These are phyloP conservation scores for Sebastes iracundus DNA, from an alignment of 2,797 vertebrate genomes.

Conservation along the genomic window DNA sequence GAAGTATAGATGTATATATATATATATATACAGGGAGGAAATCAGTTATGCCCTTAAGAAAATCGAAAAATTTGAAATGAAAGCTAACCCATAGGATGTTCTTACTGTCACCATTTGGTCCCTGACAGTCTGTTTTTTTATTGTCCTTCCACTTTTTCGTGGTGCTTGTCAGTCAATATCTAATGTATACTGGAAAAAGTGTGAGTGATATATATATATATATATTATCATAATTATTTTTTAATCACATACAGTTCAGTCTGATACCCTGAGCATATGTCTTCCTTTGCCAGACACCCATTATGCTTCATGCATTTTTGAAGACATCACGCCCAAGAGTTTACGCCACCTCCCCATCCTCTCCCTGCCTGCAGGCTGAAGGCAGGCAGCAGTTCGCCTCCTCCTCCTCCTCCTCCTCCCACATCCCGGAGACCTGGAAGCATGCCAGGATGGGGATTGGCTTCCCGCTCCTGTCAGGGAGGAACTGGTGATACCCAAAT, in stretches of 20 bases:
- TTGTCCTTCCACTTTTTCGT: conserved; percentile 61
- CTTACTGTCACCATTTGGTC: conserved; percentile 44
- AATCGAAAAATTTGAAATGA: conserved; percentile 28
- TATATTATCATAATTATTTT: not conserved
- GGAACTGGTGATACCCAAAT: conserved; percentile 82
- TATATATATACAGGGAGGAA: not conserved
- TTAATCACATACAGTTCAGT: not conserved
- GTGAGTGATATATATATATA: not conserved
- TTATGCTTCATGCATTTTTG: conserved; percentile 25
- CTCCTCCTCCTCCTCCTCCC: conserved; percentile 48
- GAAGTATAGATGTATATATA: too few species aligned
- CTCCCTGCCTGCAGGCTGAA: conserved; percentile 49
- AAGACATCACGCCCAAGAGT: conserved; percentile 49
- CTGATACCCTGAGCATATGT: not conserved
- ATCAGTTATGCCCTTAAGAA: conserved; percentile 40
- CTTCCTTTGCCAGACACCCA: conserved; percentile 25
- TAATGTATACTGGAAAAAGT: conserved; percentile 58
- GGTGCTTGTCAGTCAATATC: conserved; percentile 67
- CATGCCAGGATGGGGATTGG: conserved; percentile 77
- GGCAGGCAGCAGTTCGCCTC: conserved; percentile 19
- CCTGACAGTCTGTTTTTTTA: conserved; percentile 19
- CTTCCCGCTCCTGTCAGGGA: conserved; percentile 78
- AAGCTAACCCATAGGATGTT: conserved; percentile 47
- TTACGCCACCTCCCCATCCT: conserved; percentile 26
- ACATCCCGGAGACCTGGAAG: conserved; percentile 68